Base-by-base conservation (phyloP, 35 echinoderm and acorn worm species). In the Acanthaster planci region DNA sequence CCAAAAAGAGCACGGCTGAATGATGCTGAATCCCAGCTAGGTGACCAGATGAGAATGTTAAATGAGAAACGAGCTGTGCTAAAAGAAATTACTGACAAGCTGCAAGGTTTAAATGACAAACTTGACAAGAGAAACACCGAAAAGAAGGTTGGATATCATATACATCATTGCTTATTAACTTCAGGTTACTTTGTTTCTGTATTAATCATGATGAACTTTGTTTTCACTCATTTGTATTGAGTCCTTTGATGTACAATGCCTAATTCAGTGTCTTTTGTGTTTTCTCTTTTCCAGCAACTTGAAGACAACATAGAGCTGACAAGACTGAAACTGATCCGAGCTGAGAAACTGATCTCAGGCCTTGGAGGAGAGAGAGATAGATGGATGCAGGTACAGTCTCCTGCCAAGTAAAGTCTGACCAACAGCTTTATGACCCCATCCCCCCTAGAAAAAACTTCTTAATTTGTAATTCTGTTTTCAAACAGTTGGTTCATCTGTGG, bases 271-370 rank as follows among this genome's bases (percentile, higher is more conserved):
- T 77, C 52, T 77, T 29, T 81, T 44, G 12, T 82, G 30, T n/a
- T 67, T 12, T 19, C 7, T 8, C 38, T 88, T 86, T n/a, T 87
- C 21, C 38, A 99, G 96, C 80, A 93, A 55, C 68, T 99, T 16
- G 96, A 99, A 79, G 86, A 92, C 57, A 93, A 99, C 76, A 99
- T 99, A 38, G 92, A 99, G 78, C 82, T 91, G 81, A 99, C 96
- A 0, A 90, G 90, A 80, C 36, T 99, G 77, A 99, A 99, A 68
- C 56, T 99, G 39, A 91, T 94, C n/a, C 77, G 96, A 88, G 96
- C 96, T 38, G 89, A 99, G 84, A 99, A 99, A 55, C 72, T 99
- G 18, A 99, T 99, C 12, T 72, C 85, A 50, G 96, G 96, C 68
- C 86, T 99, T 17, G 96, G 96, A 42, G 96, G 96, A 58, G 96